Evolutionary conservation across 2,888 invertebrate species (phyloP).

Genomic region (Gonocerus acuteangulatus): DNA sequence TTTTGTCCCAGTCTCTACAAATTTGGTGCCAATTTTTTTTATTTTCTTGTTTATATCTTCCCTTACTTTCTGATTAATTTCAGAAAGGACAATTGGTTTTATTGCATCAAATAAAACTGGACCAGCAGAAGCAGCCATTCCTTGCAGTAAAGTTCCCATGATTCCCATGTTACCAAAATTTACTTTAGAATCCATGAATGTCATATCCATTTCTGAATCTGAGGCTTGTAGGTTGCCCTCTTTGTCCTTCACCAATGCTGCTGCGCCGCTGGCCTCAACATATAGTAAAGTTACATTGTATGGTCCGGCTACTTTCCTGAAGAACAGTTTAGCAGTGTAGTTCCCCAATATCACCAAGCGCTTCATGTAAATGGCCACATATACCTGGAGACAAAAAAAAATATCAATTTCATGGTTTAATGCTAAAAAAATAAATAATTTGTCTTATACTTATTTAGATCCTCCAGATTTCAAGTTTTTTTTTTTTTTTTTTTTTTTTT

Average conservation of each 20-base stretch:
- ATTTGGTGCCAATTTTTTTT: slow-evolving; percentile 59
- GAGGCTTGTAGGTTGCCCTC: slow-evolving; percentile 70
- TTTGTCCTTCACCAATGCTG: slow-evolving; percentile 61
- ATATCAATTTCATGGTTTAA: too few relatives aligned
- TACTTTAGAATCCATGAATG: slow-evolving; percentile 65
- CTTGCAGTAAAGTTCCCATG: slow-evolving; percentile 60
- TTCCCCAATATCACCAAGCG: slow-evolving; percentile 62
- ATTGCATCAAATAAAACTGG: slow-evolving; percentile 75
- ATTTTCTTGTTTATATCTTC: slow-evolving; percentile 66
- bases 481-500: too few relatives aligned
- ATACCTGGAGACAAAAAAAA: slow-evolving; percentile 50
- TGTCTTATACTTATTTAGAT: neutral
- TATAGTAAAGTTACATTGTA: slow-evolving; percentile 68
- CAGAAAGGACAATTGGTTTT: slow-evolving; percentile 71
- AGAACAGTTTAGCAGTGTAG: slow-evolving; percentile 64
- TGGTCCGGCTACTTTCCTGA: slow-evolving; percentile 63
- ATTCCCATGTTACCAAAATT: slow-evolving; percentile 77
- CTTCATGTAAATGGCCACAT: slow-evolving; percentile 63
- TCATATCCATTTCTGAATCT: slow-evolving; percentile 69
- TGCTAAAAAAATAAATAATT: neutral
- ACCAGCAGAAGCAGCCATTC: slow-evolving; percentile 71
- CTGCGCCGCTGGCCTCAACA: slow-evolving; percentile 60
- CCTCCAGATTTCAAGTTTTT: too few relatives aligned
- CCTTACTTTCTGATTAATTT: slow-evolving; percentile 66
- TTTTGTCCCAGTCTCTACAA: slow-evolving; percentile 57